A percentile compares a stretch with the other conserved stretches of the same genome.
These are phyloP conservation scores for Odontophorus gujanensis DNA, from an alignment of 2,113 vertebrate genomes.

Conservation along the genomic window DNA sequence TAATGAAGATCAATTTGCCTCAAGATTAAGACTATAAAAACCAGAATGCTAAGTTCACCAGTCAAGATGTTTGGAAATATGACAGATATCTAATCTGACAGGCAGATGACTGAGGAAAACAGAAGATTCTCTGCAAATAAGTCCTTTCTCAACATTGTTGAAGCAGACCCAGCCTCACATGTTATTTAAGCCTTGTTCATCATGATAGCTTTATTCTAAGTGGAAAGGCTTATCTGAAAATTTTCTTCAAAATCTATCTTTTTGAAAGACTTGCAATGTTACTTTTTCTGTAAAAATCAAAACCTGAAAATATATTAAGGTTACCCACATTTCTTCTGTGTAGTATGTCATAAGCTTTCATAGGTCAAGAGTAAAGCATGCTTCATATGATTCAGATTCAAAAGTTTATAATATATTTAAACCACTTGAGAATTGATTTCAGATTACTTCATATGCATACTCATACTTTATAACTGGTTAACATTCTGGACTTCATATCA, in stretches of 20 bases:
- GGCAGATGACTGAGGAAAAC: neutral
- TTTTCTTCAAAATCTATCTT: neutral
- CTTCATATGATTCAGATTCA: neutral
- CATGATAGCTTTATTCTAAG: neutral
- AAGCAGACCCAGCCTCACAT: neutral
- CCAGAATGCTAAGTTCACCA: neutral
- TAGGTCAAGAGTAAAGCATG: neutral
- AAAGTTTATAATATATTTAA: neutral
- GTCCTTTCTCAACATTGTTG: neutral
- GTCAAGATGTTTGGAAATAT: neutral
- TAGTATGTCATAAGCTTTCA: neutral
- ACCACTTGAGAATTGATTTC: neutral
- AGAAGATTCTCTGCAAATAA: neutral
- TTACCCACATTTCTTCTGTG: neutral
- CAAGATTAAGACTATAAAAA: neutral
- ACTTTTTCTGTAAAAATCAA: neutral
- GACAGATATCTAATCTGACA: neutral
- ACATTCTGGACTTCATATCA: neutral
- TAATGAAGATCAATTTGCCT: conserved; percentile 22
- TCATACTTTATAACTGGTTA: too few species aligned
- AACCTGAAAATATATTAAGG: rapidly evolving
- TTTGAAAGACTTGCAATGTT: neutral
- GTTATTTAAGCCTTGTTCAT: neutral
- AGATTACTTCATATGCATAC: too few species aligned
- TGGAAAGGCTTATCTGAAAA: neutral